A percentile compares a stretch with the other conserved stretches of the same genome.
phyloP scores from a whole-genome alignment of 2,797 vertebrate genomes.

The Tapera naevia region DNA sequence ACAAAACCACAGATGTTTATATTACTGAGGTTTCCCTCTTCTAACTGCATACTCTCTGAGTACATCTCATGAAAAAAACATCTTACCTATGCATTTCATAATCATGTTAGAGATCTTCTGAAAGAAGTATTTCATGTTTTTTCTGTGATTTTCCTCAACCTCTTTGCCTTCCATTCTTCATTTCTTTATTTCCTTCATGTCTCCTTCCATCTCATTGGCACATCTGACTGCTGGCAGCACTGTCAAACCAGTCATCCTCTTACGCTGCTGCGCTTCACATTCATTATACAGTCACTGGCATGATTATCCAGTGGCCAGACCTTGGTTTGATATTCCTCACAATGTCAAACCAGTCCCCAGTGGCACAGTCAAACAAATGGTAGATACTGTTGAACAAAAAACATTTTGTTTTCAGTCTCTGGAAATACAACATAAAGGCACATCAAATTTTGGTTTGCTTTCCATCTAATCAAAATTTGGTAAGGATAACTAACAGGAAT shows the following conservation, averaged over 20 bases:
- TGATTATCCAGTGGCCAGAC: not conserved
- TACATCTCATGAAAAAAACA: not conserved
- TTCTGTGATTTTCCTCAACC: not conserved
- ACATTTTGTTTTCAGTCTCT: not conserved
- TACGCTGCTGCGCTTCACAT: not conserved
- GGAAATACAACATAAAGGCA: not conserved
- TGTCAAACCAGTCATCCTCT: not conserved
- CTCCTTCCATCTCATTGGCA: not conserved
- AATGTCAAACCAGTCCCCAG: not conserved
- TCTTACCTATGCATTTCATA: not conserved
- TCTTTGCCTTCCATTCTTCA: not conserved
- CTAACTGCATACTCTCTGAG: not conserved
- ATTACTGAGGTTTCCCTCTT: conserved; percentile 37
- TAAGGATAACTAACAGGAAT: not conserved
- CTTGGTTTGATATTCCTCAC: not conserved
- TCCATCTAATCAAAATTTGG: not conserved
- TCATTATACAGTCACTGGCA: not conserved
- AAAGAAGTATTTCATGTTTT: not conserved
- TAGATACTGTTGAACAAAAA: not conserved
- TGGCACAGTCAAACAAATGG: not conserved
- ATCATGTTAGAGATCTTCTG: not conserved
- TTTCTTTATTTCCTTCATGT: not conserved
- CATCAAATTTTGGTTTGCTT: not conserved
- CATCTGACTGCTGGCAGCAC: not conserved
- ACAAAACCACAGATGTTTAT: conserved; percentile 51